Evolutionary conservation across 2,888 invertebrate genomes (phyloP), one percentile per base, ranked within the genome.

Genomic region (Bugulina stolonifera): DNA sequence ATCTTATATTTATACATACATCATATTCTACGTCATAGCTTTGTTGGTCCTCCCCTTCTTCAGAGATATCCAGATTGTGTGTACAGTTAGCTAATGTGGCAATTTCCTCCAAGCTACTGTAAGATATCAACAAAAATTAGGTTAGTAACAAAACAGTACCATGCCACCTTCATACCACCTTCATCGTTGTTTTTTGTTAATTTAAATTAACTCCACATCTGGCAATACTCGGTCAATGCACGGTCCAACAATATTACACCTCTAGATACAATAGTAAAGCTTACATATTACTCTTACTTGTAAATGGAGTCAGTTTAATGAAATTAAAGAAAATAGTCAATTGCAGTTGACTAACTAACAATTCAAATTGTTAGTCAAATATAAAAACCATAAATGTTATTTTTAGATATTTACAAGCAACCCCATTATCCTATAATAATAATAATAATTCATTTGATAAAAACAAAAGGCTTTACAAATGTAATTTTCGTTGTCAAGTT

Each of bases 11-110:
- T 14, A 18, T 32, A 29, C 64, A 5, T 32, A 64, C 64, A 25
- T 64, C 32, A 27, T 64, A 64, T 64, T 64, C 64, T 25, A 64
- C 64, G 10, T 64, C 64, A n/a, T 64, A 64, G 32, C 5, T 14
- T 10, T 14, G 32, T 18, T 64, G 29, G 3, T 64, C 64, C 29
- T 22, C 27, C 34, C 10, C 25, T 32, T 64, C 64, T 5, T 32
- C 27, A 27, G 43, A 43, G 5, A 43, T 43, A 5, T 43, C 43
- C 43, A 43, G 18, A 43, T 43, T 43, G 18, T 43, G 10, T 43
- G 14, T 64, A 32, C 5, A 64, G 5, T 27, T 34, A 5, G 64
- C 22, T n/a, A 64, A 14, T 34, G 27, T 32, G 3, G 18, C 14
- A 29, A 64, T 32, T 32, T 64, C 64, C 32, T 64, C 64, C 3